phyloP scores from a whole-genome alignment of 92 coral and sea anemone species.

The Bergia sp. region DNA sequence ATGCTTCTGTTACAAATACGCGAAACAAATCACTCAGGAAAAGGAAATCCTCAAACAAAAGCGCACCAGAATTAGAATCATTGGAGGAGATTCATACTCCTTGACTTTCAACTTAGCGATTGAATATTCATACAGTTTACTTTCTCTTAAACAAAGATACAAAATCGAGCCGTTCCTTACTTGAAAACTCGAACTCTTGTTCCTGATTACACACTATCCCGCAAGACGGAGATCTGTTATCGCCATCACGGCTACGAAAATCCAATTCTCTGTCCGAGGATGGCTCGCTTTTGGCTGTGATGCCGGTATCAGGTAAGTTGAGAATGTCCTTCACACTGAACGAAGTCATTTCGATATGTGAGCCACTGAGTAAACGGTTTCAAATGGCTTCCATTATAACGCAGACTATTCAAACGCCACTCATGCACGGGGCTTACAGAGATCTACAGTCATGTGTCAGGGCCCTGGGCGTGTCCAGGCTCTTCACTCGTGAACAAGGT shows the following conservation, averaged over 20 bases:
- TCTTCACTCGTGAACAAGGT: conserved; percentile 94
- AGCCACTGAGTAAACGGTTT: conserved; percentile 61
- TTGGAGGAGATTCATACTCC: neutral
- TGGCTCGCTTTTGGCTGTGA: conserved; percentile 76
- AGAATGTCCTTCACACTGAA: conserved; percentile 96
- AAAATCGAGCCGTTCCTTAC: conserved; percentile 89
- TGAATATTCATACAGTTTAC: conserved; percentile 57
- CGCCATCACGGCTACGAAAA: conserved; percentile 76
- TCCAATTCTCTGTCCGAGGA: conserved; percentile 70
- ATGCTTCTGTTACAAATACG: conserved; percentile 17
- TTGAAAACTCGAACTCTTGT: conserved; percentile 80
- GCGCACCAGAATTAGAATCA: neutral
- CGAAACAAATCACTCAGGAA: neutral
- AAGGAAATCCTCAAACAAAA: neutral
- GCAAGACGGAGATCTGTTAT: conserved; percentile 82
- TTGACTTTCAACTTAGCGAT: conserved; percentile 20
- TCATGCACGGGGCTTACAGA: conserved; percentile 78
- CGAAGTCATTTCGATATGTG: conserved; percentile 89
- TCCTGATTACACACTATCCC: conserved; percentile 82
- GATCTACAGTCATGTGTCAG: conserved; percentile 76
- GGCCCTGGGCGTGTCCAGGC: conserved; percentile 90
- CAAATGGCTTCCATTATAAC: conserved; percentile 86
- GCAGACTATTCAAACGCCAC: conserved; percentile 67
- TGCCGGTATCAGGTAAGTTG: conserved; percentile 78
- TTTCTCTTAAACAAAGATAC: conserved; percentile 88